Evolutionary conservation across 1,140 invertebrate genomes (phyloP).

Genomic region (fruit fly (Drosophila melanogaster)): Release_6_plus_ISO1_MT NT_033779.5:11410001-11410500

Average conservation of each 20-base stretch:
- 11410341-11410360: constrained; percentile 73
- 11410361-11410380: constrained; percentile 76
- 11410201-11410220: neutral
- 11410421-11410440: constrained; percentile 57
- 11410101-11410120: constrained; percentile 73
- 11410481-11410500: constrained; percentile 70
- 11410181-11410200: constrained; percentile 59
- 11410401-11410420: constrained; percentile 45
- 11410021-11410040: constrained; percentile 22
- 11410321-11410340: constrained; percentile 33
- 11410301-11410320: constrained; percentile 21
- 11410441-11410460: constrained; percentile 63
- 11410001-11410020: constrained; percentile 53
- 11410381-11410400: constrained; percentile 59
- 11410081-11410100: constrained; percentile 49
- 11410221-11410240: too few species aligned
- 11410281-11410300: constrained; percentile 27
- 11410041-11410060: constrained; percentile 18
- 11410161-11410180: constrained; percentile 66
- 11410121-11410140: constrained; percentile 66
- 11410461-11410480: constrained; percentile 72
- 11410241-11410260: neutral
- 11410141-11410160: constrained; percentile 48
- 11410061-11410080: constrained; percentile 62
- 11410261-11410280: neutral